These are phyloP conservation scores for Drosophila simulans DNA, from an alignment of 1,140 invertebrate species.

Conservation along the genomic window DNA sequence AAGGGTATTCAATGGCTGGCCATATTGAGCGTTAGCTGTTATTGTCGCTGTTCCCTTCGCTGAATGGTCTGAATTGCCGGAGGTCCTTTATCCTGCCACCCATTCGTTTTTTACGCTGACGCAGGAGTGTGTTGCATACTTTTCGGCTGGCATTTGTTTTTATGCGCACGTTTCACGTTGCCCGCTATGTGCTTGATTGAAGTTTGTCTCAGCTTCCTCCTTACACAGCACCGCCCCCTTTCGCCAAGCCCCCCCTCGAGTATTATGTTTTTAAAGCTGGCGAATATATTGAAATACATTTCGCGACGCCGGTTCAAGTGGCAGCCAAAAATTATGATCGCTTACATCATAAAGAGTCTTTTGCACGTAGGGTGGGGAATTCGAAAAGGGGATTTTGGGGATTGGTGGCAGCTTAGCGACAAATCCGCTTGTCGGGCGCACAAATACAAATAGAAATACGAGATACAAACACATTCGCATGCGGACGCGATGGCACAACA, in stretches of 20 bases:
- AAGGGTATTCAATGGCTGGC: conserved; percentile 21
- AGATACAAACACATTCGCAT: conserved; percentile 20
- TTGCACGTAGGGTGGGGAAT: background rate
- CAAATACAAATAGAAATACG: conserved; percentile 39
- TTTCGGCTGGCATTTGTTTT: conserved; percentile 74
- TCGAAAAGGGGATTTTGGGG: conserved; percentile 5
- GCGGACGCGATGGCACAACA: background rate
- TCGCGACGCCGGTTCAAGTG: background rate
- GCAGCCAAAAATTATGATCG: conserved; percentile 48
- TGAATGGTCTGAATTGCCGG: conserved; percentile 41
- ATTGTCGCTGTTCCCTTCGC: conserved; percentile 19
- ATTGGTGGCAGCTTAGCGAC: conserved; percentile 52
- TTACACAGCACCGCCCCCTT: background rate
- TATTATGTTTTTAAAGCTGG: conserved; percentile 26
- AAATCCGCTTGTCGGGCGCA: conserved; percentile 68
- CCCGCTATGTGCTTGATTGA: conserved; percentile 58
- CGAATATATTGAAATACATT: conserved; percentile 20
- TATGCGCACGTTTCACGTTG: conserved; percentile 60
- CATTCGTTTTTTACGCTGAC: conserved; percentile 54
- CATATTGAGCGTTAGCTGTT: conserved; percentile 5
- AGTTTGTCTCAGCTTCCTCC: conserved; percentile 35
- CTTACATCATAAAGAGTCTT: conserved; percentile 32
- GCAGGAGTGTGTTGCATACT: conserved; percentile 72
- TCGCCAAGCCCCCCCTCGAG: background rate
- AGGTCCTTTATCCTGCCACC: conserved; percentile 33